Base-by-base conservation (phyloP, 1,140 invertebrate genomes). In the Lasioglossum albipes region DNA sequence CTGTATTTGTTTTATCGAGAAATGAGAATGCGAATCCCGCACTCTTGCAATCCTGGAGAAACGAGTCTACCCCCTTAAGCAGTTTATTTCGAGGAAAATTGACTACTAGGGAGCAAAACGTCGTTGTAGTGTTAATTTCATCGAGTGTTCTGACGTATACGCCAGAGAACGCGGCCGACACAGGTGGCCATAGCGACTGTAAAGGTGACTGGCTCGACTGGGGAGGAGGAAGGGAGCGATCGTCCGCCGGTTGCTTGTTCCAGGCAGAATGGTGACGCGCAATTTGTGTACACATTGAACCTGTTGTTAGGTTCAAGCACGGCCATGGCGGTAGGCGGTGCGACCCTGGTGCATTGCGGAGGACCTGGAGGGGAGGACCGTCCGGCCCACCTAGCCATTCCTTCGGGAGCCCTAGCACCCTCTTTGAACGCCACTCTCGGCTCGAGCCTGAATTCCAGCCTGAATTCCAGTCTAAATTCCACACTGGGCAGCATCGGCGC, bases 251-350 rank as follows among this genome's bases (percentile, higher is more conserved):
- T 69, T 54, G 69, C 36, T 61, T 61, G 54, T 71, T 71, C 57
- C 27, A n/a, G 61, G 27, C 36, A 2, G 42, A 7, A 62, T 20
- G 49, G 61, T 61, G 67, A n/a, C 36, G 75, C 52, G 18, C 18
- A 27, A 57, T 77, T 13, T 81, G 20, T 59, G 57, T 59, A n/a
- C n/a, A 59, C 31, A 62, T 22, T 76, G 85, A 81, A 84, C 70
- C 70, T 95, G 95, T 94, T 94, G 93, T 67, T 84, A 91, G 90
- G 89, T 85, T 93, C 95, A 88, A 92, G 93, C 88, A 93, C 94
- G 92, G 94, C 94, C 93, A 95, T 95, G 94, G 93, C 93, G 86
- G 91, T 93, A 91, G 91, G 90, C 88, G 91, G 91, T 67, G 89
- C 92, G 61, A 93, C 93, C 42, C 88, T 93, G 61, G 83, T 93